These are phyloP conservation scores for Atrichornis clamosus DNA, from an alignment of 2,113 vertebrate species.

Conservation along the genomic window DNA sequence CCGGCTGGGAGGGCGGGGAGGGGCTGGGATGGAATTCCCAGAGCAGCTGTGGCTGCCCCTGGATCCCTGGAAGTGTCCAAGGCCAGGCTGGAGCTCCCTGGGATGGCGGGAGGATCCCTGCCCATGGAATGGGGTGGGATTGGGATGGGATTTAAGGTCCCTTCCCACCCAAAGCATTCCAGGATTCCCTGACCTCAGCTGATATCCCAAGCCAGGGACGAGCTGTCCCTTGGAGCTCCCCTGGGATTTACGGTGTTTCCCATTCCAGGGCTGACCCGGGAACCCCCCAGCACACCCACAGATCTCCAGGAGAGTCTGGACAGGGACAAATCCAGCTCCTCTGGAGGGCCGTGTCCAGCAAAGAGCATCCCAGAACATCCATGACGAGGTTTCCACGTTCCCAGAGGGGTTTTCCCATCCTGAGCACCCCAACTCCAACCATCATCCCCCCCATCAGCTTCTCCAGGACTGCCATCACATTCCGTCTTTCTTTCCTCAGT, in stretches of 20 bases:
- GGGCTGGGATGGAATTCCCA: neutral
- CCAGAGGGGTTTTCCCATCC: neutral
- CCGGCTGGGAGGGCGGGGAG: neutral
- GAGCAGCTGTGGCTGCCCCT: neutral
- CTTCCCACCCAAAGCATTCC: neutral
- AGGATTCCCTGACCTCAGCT: neutral
- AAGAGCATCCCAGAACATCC: neutral
- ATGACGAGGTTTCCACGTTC: rapidly evolving
- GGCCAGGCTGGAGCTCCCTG: rapidly evolving
- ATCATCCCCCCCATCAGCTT: neutral
- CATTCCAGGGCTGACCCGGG: neutral
- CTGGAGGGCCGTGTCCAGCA: neutral
- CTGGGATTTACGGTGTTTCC: neutral
- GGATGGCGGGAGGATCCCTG: rapidly evolving
- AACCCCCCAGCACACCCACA: no score
- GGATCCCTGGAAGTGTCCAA: neutral
- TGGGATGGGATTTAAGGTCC: neutral
- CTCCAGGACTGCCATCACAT: neutral
- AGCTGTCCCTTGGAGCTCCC: neutral
- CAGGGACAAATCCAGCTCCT: neutral
- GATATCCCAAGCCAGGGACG: neutral
- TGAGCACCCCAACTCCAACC: neutral
- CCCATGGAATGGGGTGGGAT: neutral
- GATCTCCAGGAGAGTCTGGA: neutral
- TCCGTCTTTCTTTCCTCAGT: neutral